Evolutionary conservation across 2,888 invertebrate species (phyloP).

Genomic region (Cistogaster globosa): DNA sequence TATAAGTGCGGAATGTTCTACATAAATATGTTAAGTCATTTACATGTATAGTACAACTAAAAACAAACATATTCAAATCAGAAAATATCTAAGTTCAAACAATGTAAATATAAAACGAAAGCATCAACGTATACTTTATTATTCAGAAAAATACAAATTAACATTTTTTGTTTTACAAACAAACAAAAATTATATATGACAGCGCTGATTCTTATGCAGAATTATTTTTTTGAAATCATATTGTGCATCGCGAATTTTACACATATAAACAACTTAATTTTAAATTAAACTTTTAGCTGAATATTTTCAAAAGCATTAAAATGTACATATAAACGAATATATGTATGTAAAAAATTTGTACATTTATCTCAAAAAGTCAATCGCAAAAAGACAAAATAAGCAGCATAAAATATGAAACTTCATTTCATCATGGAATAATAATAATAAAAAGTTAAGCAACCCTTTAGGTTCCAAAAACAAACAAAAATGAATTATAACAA

Average conservation of each 20-base stretch:
- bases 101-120: slow-evolving; percentile 50
- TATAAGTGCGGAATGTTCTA: neutral
- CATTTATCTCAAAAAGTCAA: slow-evolving; percentile 7
- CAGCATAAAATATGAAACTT: slow-evolving; percentile 55
- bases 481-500: slow-evolving; percentile 32
- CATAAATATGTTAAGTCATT: slow-evolving; percentile 18
- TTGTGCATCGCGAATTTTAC: slow-evolving; percentile 38
- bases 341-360: neutral
- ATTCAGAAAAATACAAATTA: slow-evolving; percentile 59
- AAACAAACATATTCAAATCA: neutral
- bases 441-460: slow-evolving; percentile 61
- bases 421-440: slow-evolving; percentile 55
- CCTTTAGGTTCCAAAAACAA: slow-evolving; percentile 46
- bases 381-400: slow-evolving; percentile 38
- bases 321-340: neutral
- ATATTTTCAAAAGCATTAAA: slow-evolving; percentile 45
- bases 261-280: slow-evolving; percentile 27
- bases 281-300: slow-evolving; percentile 34
- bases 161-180: slow-evolving; percentile 24
- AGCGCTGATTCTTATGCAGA: slow-evolving; percentile 18
- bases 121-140: slow-evolving; percentile 51
- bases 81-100: slow-evolving; percentile 48
- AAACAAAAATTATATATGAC: neutral
- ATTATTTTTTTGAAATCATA: neutral
- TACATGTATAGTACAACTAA: neutral